These are phyloP conservation scores for Morone chrysops DNA, from an alignment of 2,113 vertebrate genomes.

Conservation along the genomic window DNA sequence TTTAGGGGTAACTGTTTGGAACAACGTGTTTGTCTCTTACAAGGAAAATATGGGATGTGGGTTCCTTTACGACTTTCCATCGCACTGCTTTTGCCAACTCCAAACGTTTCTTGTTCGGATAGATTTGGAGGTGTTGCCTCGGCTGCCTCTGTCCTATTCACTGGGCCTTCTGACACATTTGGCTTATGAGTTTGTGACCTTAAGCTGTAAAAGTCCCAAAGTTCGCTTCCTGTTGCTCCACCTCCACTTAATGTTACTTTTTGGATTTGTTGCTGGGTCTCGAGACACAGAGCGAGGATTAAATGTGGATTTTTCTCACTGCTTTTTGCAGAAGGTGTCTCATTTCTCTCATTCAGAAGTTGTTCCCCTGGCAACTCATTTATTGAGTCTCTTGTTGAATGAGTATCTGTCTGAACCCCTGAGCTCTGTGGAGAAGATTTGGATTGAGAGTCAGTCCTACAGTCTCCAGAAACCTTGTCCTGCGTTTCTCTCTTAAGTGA, in stretches of 20 bases:
- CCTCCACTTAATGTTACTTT: neutral
- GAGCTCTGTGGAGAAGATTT: neutral
- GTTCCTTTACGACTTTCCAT: neutral
- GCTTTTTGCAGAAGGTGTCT: neutral
- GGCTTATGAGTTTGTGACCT: neutral
- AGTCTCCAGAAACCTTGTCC: neutral
- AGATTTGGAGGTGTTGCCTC: neutral
- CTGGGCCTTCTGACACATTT: neutral
- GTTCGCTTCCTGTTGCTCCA: neutral
- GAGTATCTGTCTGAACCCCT: neutral
- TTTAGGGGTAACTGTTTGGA: neutral
- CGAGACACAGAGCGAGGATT: neutral
- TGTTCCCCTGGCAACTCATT: neutral
- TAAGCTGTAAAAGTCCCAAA: neutral
- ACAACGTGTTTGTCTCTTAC: neutral
- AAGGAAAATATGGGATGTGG: no score
- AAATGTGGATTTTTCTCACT: neutral
- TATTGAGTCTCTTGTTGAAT: neutral
- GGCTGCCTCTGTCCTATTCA: neutral
- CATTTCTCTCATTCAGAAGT: fast-evolving
- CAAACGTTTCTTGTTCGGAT: neutral
- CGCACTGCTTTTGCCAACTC: fast-evolving
- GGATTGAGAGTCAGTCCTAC: no score
- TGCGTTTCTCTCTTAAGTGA: neutral
- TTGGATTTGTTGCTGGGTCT: neutral